Evolutionary conservation across 2,797 vertebrate species (phyloP), one percentile per base, ranked within the genome.

Genomic region (Stomatorhinus walkeri): DNA sequence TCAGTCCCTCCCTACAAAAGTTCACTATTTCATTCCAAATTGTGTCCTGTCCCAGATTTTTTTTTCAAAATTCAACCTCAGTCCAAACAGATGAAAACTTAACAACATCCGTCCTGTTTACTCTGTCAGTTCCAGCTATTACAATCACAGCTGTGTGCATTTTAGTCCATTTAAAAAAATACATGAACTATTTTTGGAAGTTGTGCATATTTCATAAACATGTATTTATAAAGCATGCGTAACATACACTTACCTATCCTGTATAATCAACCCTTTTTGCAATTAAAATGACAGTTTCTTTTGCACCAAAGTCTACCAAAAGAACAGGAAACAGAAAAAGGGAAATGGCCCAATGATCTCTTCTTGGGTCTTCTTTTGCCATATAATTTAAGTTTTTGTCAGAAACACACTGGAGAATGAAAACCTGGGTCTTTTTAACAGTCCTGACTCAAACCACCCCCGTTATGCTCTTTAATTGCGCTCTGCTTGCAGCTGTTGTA

Each of bases 391-490:
- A 90, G 90, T 92, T 89, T 90, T 90, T 84, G 79, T 89, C 88
- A 90, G 89, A 90, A 92, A 92, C 56, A 91, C 90, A 91, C 83
- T 90, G 87, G 88, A 56, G 64, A 91, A 89, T 87, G 36, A 90
- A 89, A 90, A 52, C 89, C 90, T 32, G 43, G 84, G 88, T 90
- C 59, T 86, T 90, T 87, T 88, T 84, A 90, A 89, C 68, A 85
- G 40, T 84, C 85, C 87, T 0, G 85, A 86, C 85, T 88, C 85
- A 81, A 86, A 32, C 61, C 88, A 90, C 19, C 43, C 43, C 90
- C 91, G 91, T 92, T 92, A 92, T 90, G 90, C 81, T 89, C 91
- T 92, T 93, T 93, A 93, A 93, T 92, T 92, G 92, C 89, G 91
- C 90, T 92, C 92, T 92, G 91, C 91, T 90, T 92, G 91, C 90